Evolutionary conservation across 1,140 invertebrate species (phyloP).

Genomic region (Sarcophaga peregrina): DNA sequence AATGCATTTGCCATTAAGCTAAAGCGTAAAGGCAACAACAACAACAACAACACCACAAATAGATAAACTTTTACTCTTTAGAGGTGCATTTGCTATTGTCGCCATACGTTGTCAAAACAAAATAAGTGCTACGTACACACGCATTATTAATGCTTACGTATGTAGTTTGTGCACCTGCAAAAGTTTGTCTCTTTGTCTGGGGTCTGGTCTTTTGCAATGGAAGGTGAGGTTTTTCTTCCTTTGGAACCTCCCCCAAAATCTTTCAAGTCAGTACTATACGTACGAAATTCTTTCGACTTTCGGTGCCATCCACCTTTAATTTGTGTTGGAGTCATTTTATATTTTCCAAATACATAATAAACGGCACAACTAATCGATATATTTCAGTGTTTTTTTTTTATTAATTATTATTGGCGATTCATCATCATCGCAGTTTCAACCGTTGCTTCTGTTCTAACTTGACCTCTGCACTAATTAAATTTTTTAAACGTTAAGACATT

Average conservation of each 20-base stretch:
- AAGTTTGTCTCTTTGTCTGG: background rate
- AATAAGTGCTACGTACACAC: background rate
- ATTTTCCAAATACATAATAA: background rate
- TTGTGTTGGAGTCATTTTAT: background rate
- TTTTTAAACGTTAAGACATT: no score
- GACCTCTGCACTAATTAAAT: background rate
- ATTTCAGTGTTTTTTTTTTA: background rate
- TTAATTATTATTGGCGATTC: background rate
- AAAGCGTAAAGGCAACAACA: background rate
- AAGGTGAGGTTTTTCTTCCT: background rate
- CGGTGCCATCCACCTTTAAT: background rate
- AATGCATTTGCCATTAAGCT: no score
- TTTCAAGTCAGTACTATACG: background rate
- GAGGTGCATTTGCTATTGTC: conserved; percentile 14
- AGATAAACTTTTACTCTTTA: background rate
- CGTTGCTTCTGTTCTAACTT: background rate
- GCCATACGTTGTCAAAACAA: conserved; percentile 9
- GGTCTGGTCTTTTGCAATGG: background rate
- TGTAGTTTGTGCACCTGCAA: background rate
- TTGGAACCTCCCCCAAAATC: no score
- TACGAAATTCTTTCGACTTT: background rate
- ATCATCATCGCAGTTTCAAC: background rate
- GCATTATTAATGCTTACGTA: background rate
- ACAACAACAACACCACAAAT: background rate
- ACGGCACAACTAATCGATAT: background rate